Evolutionary conservation across 2,888 invertebrate species (phyloP), one percentile per base, ranked within the genome.

Genomic region (Timandra comae): DNA sequence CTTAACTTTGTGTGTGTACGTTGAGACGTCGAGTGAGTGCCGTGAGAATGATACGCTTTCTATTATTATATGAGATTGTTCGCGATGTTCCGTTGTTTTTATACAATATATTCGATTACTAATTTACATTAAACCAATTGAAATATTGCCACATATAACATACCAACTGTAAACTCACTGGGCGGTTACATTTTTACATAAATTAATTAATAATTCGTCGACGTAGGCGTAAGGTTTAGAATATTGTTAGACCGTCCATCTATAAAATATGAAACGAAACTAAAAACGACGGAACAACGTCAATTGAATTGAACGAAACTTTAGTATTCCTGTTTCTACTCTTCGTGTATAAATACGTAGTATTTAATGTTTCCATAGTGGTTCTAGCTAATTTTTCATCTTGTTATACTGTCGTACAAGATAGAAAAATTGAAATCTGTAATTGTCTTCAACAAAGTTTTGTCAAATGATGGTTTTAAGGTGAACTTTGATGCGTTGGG

Each of bases 21-120:
- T 50, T n/a, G n/a, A n/a, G 52, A 57, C 60, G 49, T 55, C 52
- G 68, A 63, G 36, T 47, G 43, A 58, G 60, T 63, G 60, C 66
- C 60, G 80, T 68, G 75, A 73, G 73, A 71, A 73, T 77, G 77
- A 64, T 58, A 73, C 65, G 78, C 81, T 81, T 80, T 66, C 52
- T 68, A 69, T 65, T 79, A 76, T 67, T 62, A 6, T 69, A 50
- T 66, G 50, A 53, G 4, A 49, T 53, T 45, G 44, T 48, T 35
- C 59, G 52, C 61, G 53, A 50, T 55, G 66, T 69, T 67, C 73
- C 72, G 74, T 73, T 57, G 64, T 33, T 53, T 59, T 49, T 51
- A 47, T 35, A 52, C 39, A 35, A 40, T 35, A 43, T 28, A 24
- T 34, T 42, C 38, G 40, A 39, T n/a, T 46, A 42, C 34, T 37